phyloP scores from a whole-genome alignment of 2,888 invertebrate species.

The Oconnorella tubifera region DNA sequence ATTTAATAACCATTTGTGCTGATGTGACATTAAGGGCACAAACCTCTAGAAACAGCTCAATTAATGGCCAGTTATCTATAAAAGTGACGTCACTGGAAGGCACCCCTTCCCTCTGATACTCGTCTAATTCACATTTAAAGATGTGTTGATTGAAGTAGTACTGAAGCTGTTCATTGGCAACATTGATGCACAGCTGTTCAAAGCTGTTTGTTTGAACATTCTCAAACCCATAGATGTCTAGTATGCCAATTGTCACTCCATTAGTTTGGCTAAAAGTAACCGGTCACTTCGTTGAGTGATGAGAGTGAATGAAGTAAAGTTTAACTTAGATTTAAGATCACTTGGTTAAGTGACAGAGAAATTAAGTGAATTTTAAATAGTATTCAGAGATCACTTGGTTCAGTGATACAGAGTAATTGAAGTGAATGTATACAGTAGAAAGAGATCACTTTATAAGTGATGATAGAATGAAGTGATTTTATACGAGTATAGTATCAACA shows the following conservation, averaged over 20 bases:
- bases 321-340: too few species aligned
- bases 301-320: too few species aligned
- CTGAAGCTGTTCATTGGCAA: slow-evolving; percentile 54
- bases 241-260: slow-evolving; percentile 42
- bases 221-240: slow-evolving; percentile 54
- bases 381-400: too few species aligned
- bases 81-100: slow-evolving; percentile 42
- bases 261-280: too few species aligned
- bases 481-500: neutral
- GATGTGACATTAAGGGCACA: too few species aligned
- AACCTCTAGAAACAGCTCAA: slow-evolving; percentile 49
- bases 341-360: too few species aligned
- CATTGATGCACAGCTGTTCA: slow-evolving; percentile 54
- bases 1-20: too few species aligned
- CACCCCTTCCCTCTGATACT: slow-evolving; percentile 48
- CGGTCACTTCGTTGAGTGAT: too few species aligned
- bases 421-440: too few species aligned
- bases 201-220: slow-evolving; percentile 50
- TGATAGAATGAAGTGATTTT: neutral
- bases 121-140: slow-evolving; percentile 47
- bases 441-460: too few species aligned
- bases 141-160: slow-evolving; percentile 51
- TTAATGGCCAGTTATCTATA: slow-evolving; percentile 42
- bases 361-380: too few species aligned
- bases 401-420: too few species aligned